Base-by-base conservation (phyloP, 2,113 vertebrate genomes). In the Taxidea taxus region DNA sequence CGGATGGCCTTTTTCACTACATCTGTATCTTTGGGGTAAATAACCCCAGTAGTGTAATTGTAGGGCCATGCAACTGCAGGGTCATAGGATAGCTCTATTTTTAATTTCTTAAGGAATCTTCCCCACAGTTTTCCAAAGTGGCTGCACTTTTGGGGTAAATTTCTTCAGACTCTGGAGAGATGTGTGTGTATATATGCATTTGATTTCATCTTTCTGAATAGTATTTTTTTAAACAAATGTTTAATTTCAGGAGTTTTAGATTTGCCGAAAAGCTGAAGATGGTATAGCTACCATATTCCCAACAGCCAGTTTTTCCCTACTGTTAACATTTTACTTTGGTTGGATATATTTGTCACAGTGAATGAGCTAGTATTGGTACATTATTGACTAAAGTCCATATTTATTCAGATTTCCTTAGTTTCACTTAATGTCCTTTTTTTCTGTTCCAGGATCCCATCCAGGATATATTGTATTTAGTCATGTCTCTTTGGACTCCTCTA, bases 191-290 rank as follows among this genome's bases (percentile, higher is more conserved):
- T 51, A 13, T 51, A 8, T 75, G 21, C 77, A 34, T 85, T 96
- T 92, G 78, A 37, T 49, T 91, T 94, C 13, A 91, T 91, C 37
- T 25, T 78, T 96, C 84, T 68, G 58, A 21, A 42, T 21, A 94
- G 12, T 78, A 44, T 90, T 93, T 94, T 72, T 85, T 66, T 14
- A n/a, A 84, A 77, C 85, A 60, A 91, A n/a, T 23, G 62, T 77
- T 90, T 94, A 34, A 80, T 81, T 86, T 81, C 81, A 81, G 51
- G 60, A 60, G 25, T 93, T 93, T 90, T 47, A 90, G 62, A 78
- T 80, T 72, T 95, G 68, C 29, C 84, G 84, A 72, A 92, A 84
- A 92, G 70, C 29, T 90, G 37, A 92, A 70, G 23, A 66, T 83
- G 60, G 13, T 94, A 56, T 23, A 87, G 37, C 66, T 58, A 29